phyloP scores from a whole-genome alignment of 2,888 invertebrate species.

The Nezara viridula region DNA sequence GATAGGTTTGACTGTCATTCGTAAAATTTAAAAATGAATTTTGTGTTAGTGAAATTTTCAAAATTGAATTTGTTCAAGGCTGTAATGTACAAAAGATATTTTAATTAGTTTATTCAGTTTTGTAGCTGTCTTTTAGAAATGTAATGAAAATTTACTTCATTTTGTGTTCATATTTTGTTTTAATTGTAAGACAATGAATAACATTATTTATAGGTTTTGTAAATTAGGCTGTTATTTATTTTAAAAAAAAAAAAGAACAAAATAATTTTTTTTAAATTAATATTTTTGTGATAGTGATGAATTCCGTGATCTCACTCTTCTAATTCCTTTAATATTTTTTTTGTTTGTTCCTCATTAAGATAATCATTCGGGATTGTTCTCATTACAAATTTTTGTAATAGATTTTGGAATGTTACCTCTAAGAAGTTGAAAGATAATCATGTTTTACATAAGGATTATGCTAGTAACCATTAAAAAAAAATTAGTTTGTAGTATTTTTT shows the following conservation, averaged over 20 bases:
- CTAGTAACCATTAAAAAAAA: neutral
- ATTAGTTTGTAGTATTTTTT: neutral
- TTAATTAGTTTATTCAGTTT: neutral
- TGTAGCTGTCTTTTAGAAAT: neutral
- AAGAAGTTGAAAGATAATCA: neutral
- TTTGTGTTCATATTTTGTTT: neutral
- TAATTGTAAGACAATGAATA: neutral
- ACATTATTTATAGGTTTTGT: neutral
- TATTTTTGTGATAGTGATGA: neutral
- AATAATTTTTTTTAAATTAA: neutral
- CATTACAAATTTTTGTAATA: neutral
- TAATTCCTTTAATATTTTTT: neutral
- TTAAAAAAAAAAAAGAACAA: too few relatives aligned
- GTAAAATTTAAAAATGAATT: neutral
- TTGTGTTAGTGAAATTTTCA: neutral
- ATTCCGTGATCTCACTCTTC: neutral
- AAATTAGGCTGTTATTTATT: neutral
- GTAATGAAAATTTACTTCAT: neutral
- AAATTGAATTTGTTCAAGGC: neutral
- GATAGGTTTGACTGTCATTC: neutral
- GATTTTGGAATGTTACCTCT: neutral
- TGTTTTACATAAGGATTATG: too few relatives aligned
- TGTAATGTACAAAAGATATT: neutral
- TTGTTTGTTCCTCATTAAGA: neutral
- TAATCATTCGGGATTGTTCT: neutral